Evolutionary conservation across 2,888 invertebrate species (phyloP), one percentile per base, ranked within the genome.

Genomic region (Drosophila melanosoma): DNA sequence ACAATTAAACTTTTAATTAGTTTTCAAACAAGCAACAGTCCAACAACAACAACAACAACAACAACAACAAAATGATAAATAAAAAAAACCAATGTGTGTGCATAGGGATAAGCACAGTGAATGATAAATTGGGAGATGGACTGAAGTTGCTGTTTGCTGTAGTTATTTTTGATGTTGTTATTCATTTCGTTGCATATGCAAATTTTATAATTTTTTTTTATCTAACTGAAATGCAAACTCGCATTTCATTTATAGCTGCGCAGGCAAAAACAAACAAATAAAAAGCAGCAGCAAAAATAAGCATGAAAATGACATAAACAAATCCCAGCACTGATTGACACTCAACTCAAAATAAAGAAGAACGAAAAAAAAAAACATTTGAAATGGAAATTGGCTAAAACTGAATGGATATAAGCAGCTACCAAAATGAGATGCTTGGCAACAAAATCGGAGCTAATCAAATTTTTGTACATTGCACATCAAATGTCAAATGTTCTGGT

Each of bases 1-100:
- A 78, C 85, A 83, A 81, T 87, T 84, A 72, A 87, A 87, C 79
- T 89, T 87, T 87, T 89, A 87, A 87, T 87, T 87, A 87, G 85
- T 87, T 87, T 89, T 66, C 71, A 68, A 83, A 82, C 83, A 85
- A 76, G 58, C 69, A 49, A 32, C 57, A 60, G 3, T 1, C 6
- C 62, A 70, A 53, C 36, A 48, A 48, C 40, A 49, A 32, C 64
- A 58, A 48, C 65, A 52, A 59, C 68, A 60, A 38, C 67, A 72
- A 48, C 60, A 74, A 69, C 58, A 60, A 0, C 5, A 29, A 29
- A 6, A 29, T 29, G 6, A 29, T 29, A 40, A 33, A 54, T 69
- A 42, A 53, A 72, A 51, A 29, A 51, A 29, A 45, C 54, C 48
- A 20, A 60, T 40, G 61, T 40, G 48, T 68, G 45, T 33, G 11